Evolutionary conservation across 1,140 invertebrate genomes (phyloP), one percentile per base, ranked within the genome.

Genomic region (Chymomyza costata): DNA sequence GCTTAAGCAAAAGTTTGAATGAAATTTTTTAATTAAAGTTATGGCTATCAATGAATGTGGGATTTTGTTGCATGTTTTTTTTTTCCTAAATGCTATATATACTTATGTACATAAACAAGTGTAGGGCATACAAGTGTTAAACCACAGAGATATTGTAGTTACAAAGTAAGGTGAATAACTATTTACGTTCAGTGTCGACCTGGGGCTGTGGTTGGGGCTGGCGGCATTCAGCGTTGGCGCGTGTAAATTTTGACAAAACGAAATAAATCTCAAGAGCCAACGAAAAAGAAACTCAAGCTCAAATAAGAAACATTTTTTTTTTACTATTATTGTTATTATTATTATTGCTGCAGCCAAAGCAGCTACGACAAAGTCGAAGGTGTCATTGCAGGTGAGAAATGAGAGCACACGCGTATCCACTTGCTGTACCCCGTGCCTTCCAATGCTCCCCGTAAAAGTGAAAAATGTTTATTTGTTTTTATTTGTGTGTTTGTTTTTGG

Each of bases 301-400:
- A 43, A 14, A 43, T 40, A 41, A 49, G 38, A 34, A 57, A 62
- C n/a, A n/a, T n/a, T n/a, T n/a, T n/a, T n/a, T n/a, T n/a, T n/a
- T n/a, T n/a, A n/a, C n/a, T n/a, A n/a, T 78, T 56, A 66, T 70
- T 57, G 63, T 78, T 76, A 65, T 68, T 57, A 16, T 34, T 28
- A 5, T 34, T 34, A 34, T 34, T 34, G 13, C 11, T n/a, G 32
- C 32, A 34, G 38, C n/a, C 50, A 30, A 14, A 25, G 13, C 32
- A 34, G 38, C n/a, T 46, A 30, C 8, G 30, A 11, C 44, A 43
- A 62, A 37, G 25, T 28, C 46, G 56, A 68, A 73, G 73, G 73
- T 73, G 73, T 80, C 73, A 62, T 80, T 80, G 64, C 69, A 71
- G 73, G 67, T 73, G 73, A 80, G 73, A 80, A 80, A 80, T 76